Base-by-base conservation (phyloP, 2,888 invertebrate genomes). In the Eilema depressum region DNA sequence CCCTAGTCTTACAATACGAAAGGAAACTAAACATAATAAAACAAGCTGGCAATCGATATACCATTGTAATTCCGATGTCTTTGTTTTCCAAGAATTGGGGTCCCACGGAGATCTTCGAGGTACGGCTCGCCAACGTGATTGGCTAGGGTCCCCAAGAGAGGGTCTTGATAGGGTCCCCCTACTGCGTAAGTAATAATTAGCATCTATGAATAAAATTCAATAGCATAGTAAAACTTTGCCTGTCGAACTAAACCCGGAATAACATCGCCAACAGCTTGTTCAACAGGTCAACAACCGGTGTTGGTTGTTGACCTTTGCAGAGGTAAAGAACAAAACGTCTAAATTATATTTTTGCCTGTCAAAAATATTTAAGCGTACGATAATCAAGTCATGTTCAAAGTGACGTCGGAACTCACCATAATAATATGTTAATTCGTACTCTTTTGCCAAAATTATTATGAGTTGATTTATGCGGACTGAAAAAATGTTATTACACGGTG, bases 361-460 rank as follows among this genome's bases (percentile, higher is more conserved):
- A 61, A 61, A 61, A 65, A 65, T 37, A 37, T 37, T 37, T 37
- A 11, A 56, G 69, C 71, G 26, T 23, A 62, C 66, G 71, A 73
- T 82, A 79, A 80, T 76, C 72, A 74, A 75, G 70, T 68, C 73
- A 70, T 75, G 75, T 79, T 77, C 69, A 70, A 70, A 67, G 69
- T 74, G 76, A 82, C 81, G 83, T 83, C 74, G 73, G 85, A 86
- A 75, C 75, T 26, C 68, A 73, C 68, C 70, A 73, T 68, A 77
- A 74, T 70, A 76, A 82, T 86, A 87, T 88, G 86, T 84, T 88
- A 89, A 91, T 89, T 85, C 83, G 78, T 84, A 85, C 81, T 89
- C 82, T 82, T 90, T 88, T 83, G 84, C 83, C 86, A 88, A 89
- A 92, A 86, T 91, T 88, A 91, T 89, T 85, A 88, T 75, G 80